phyloP scores from a whole-genome alignment of 2,113 vertebrate species.

The Xiphias gladius region DNA sequence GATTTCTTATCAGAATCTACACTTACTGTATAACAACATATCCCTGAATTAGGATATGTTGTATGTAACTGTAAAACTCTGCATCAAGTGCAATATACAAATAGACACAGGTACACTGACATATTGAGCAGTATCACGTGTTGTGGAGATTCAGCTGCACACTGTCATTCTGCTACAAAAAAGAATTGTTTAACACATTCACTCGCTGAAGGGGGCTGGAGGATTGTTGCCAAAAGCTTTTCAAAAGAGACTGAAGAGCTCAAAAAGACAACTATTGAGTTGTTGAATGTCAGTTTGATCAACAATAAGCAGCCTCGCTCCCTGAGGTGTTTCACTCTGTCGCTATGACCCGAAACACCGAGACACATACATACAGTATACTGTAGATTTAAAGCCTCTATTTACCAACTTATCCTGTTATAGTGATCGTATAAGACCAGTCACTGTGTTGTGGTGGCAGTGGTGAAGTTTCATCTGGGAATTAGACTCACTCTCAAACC shows the following conservation, averaged over 20 bases:
- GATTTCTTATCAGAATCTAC: neutral
- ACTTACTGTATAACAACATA: neutral
- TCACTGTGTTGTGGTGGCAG: neutral
- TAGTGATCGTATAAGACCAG: neutral
- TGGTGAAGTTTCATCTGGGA: conserved; percentile 5
- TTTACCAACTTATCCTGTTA: neutral
- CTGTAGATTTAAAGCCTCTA: neutral
- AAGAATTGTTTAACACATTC: conserved; percentile 4
- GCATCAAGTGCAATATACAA: neutral
- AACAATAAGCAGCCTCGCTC: neutral
- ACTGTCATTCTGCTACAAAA: conserved; percentile 15
- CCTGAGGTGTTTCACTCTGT: neutral
- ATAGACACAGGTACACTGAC: neutral
- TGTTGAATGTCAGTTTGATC: neutral
- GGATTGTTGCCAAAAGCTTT: conserved; percentile 29
- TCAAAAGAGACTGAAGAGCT: conserved; percentile 20
- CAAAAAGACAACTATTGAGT: conserved; percentile 4
- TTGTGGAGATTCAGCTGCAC: conserved; percentile 11
- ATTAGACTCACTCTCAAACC: conserved; percentile 3
- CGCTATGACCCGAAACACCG: neutral
- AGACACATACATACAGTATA: neutral
- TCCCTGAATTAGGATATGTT: neutral
- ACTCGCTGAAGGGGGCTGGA: neutral
- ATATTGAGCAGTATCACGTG: conserved; percentile 36
- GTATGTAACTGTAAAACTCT: neutral